Evolutionary conservation across 2,888 invertebrate species (phyloP).

Genomic region (Nephrotoma appendiculata): DNA sequence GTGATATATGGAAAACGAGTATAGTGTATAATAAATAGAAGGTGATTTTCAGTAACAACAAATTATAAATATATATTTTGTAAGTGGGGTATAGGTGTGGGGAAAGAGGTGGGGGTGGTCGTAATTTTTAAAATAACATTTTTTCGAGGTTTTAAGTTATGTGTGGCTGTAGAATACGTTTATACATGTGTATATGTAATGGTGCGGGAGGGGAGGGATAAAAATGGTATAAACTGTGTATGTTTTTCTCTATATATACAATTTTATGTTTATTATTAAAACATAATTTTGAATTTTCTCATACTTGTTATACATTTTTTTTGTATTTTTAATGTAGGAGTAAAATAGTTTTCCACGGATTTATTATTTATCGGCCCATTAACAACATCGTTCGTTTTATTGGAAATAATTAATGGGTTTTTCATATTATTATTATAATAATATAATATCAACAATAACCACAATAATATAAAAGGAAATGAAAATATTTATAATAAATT

Average conservation of each 20-base stretch:
- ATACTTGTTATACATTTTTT: not conserved
- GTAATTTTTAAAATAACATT: not conserved
- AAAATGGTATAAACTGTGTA: not conserved
- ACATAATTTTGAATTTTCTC: conserved; percentile 1
- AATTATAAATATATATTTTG: not conserved
- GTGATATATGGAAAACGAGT: not conserved
- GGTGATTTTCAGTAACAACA: not conserved
- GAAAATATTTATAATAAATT: not conserved
- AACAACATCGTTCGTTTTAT: conserved; percentile 18
- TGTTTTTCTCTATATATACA: not conserved
- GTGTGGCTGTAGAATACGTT: not conserved
- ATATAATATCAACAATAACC: not conserved
- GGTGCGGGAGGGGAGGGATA: not conserved
- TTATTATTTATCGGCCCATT: conserved; percentile 19
- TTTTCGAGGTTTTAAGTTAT: not conserved
- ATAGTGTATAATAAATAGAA: not conserved
- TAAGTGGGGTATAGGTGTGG: not conserved
- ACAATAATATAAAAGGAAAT: not conserved
- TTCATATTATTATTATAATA: conserved; percentile 7
- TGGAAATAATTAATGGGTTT: conserved; percentile 17
- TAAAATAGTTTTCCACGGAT: conserved; percentile 15
- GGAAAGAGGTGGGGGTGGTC: not conserved
- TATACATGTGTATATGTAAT: not conserved
- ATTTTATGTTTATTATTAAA: conserved; percentile 2
- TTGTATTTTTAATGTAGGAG: conserved; percentile 2